A percentile compares a stretch with the other conserved stretches of the same genome.
These are phyloP conservation scores for Hippocampus barbouri DNA, from an alignment of 2,113 vertebrate genomes.

Conservation along the genomic window DNA sequence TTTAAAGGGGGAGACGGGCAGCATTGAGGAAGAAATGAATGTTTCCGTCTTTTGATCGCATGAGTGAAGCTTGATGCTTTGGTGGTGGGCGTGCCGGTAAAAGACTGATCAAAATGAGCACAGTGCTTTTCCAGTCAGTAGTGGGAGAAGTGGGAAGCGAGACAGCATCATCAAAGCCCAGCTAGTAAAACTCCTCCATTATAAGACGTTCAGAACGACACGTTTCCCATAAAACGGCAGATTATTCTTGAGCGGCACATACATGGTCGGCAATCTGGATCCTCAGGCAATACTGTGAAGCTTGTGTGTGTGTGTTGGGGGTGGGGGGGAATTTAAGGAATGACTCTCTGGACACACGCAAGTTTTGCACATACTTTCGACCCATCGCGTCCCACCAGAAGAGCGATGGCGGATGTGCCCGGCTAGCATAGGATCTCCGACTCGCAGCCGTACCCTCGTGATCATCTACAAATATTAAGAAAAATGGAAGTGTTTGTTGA, in stretches of 20 bases:
- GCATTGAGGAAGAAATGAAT: conserved; percentile 28
- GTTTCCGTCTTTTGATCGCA: conserved; percentile 34
- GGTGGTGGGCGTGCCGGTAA: conserved; percentile 16
- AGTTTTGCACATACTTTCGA: no score
- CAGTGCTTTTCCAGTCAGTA: conserved; percentile 33
- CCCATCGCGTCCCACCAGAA: no score
- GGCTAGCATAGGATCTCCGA: no score
- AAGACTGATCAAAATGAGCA: conserved; percentile 62
- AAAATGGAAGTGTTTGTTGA: no score
- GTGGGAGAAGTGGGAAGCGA: conserved; percentile 27
- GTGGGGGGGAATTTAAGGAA: conserved; percentile 14
- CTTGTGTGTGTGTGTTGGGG: conserved; percentile 25
- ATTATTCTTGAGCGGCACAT: conserved; percentile 46
- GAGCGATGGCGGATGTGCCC: no score
- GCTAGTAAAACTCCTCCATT: conserved; percentile 44
- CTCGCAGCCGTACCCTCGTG: no score
- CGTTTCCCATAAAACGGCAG: conserved; percentile 49
- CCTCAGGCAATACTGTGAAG: conserved; percentile 25
- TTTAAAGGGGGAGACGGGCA: conserved; percentile 33
- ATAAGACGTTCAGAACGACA: conserved; percentile 40
- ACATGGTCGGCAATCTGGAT: conserved; percentile 32
- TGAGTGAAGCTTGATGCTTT: conserved; percentile 13
- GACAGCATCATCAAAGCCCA: conserved; percentile 35
- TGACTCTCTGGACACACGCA: no score
- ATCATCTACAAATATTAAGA: no score